Percentiles rank a stretch among this genome's conserved stretches.
Conservation (phyloP, 2,113 vertebrate genomes). For the Tragelaphus imberbis region DNA sequence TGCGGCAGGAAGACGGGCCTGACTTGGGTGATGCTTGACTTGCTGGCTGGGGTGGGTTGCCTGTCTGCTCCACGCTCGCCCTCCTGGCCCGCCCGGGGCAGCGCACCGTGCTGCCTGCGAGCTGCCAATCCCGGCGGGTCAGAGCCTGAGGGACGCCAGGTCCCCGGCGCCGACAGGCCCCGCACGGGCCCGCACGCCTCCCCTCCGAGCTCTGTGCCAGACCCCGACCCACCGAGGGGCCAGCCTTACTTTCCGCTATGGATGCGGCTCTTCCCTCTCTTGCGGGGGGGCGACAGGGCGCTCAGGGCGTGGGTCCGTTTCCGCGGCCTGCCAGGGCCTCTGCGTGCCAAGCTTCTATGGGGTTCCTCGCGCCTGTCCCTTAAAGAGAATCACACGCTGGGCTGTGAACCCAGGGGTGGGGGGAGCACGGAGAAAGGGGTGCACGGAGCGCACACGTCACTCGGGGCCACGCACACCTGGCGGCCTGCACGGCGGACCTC, state of each 20-base stretch:
- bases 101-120: conserved; percentile 32
- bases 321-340: conserved; percentile 95
- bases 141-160: conserved; percentile 23
- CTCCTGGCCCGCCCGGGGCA: background rate
- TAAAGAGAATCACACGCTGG: conserved; percentile 85
- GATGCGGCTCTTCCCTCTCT: conserved; percentile 89
- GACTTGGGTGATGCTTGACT: background rate
- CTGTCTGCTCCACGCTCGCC: accelerated
- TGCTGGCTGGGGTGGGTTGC: background rate
- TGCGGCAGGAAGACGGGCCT: background rate
- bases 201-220: conserved; percentile 58
- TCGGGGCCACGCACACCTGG: conserved; percentile 37
- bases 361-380: conserved; percentile 94
- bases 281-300: conserved; percentile 84
- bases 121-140: background rate
- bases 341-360: conserved; percentile 90
- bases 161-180: conserved; percentile 37
- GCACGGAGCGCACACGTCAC: background rate
- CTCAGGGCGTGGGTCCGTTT: conserved; percentile 92
- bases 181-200: background rate
- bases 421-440: conserved; percentile 30
- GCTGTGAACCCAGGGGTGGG: conserved; percentile 78
- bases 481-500: background rate
- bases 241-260: conserved; percentile 92
- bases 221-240: conserved; percentile 79